phyloP scores from a whole-genome alignment of 2,888 invertebrate genomes.

The Formica aserva region DNA sequence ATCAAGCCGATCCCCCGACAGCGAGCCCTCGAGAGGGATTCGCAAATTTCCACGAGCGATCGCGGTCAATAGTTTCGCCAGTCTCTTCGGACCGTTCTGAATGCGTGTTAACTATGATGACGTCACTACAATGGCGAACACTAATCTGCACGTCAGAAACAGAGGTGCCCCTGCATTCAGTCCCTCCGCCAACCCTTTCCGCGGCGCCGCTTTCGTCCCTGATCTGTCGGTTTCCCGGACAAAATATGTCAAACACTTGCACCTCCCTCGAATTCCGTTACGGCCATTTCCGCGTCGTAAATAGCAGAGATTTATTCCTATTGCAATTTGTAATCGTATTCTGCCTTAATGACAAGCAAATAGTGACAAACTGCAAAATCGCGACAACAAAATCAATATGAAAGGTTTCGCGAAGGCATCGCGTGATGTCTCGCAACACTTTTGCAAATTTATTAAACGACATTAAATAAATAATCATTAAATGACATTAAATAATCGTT shows the following conservation, averaged over 20 bases:
- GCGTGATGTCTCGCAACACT: background rate
- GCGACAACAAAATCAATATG: background rate
- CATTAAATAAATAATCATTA: background rate
- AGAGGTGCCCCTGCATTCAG: conserved; percentile 80
- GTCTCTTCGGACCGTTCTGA: conserved; percentile 75
- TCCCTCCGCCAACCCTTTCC: conserved; percentile 66
- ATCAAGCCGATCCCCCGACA: background rate
- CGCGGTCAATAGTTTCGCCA: conserved; percentile 74
- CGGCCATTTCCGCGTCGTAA: conserved; percentile 59
- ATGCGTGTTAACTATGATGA: conserved; percentile 85
- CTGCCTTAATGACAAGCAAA: conserved; percentile 17
- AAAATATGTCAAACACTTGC: conserved; percentile 85
- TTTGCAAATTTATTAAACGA: background rate
- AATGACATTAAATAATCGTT: background rate
- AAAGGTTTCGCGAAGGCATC: background rate
- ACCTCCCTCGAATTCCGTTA: conserved; percentile 54
- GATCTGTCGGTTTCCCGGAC: conserved; percentile 84
- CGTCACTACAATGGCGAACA: conserved; percentile 86
- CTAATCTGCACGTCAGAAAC: conserved; percentile 86
- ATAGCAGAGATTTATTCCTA: conserved; percentile 35
- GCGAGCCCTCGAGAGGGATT: conserved; percentile 3
- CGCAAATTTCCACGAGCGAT: conserved; percentile 21
- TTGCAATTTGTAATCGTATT: background rate
- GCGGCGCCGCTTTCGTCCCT: conserved; percentile 77
- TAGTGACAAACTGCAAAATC: background rate